Evolutionary conservation across 1,140 invertebrate species (phyloP), one percentile per base, ranked within the genome.

Genomic region (Leptinotarsa defecta): DNA sequence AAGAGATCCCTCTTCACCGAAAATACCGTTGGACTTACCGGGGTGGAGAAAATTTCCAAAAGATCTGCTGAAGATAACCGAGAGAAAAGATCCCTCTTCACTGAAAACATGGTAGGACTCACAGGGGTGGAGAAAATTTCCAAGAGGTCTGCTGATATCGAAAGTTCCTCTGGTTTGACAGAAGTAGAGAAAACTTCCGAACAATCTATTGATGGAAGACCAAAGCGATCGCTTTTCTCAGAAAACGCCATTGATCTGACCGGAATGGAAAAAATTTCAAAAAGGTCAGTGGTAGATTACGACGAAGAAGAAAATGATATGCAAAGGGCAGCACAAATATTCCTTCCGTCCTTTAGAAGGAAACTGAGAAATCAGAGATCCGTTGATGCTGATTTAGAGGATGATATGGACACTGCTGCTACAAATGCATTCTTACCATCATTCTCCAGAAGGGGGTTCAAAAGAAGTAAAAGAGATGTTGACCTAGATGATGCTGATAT

Each of bases 41-140:
- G 78, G 2, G 71, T 75, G 68, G 78, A 79, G 52, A 79, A 76
- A 61, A 79, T 79, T 13, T 77, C 78, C 17, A 78, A 78, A 65
- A 27, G 77, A 48, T 73, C 75, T 17, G 73, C 65, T 8, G 27
- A 74, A 5, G 61, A 76, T 70, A 52, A 15, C 13, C 34, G 49
- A 62, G 76, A 74, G 3, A 65, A 61, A 27, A 68, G 67, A n/a
- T 43, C 48, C 24, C 63, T 79, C 4, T 79, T 75, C 62, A 77
- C 76, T 2, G 76, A 79, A 20, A 71, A 73, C 24, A 61, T 19
- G 2, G 34, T 75, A 27, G 74, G 69, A 13, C 49, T 76, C 8
- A 74, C 70, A 48, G 78, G 78, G 1, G 69, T 77, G 65, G 78
- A 79, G 49, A 79, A 74, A 61, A 79, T 79, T 17, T 77, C 78